Evolutionary conservation across 2,888 invertebrate genomes (phyloP), one percentile per base, ranked within the genome.

Genomic region (Eristalis tenax): DNA sequence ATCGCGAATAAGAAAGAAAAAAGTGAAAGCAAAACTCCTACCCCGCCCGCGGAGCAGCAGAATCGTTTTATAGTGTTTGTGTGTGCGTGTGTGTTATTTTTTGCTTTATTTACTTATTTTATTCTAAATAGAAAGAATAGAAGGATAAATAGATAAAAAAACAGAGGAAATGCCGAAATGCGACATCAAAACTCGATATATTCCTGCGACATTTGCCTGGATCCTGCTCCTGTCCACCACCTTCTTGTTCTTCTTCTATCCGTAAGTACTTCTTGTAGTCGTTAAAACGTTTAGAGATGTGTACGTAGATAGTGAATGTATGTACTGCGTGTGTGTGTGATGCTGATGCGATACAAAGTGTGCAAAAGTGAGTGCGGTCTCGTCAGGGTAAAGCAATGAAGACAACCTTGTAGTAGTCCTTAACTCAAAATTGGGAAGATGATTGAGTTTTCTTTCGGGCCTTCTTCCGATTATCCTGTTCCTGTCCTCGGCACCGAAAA

Each of bases 121-220:
- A 59, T 66, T 73, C 56, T 32, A 56, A 64, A 75, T 73, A 78
- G 75, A 68, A 83, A 50, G 18, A 32, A 85, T 38, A 73, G 75
- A 79, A 65, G 81, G 88, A 66, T 70, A 88, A 85, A 78, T 66
- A 71, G 73, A 79, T 77, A 88, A 83, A 89, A 75, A 77, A 88
- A 82, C 88, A 76, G 79, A 71, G 88, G 90, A 90, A 90, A 98
- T 98, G 98, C 97, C 98, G 96, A 97, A 97, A 97, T 98, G 98
- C 95, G 98, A 98, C 95, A 96, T 97, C 94, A 97, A 97, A 94
- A 98, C 98, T 94, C 97, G 98, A 95, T 98, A 97, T 94, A 96
- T 99, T 95, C 99, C 99, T 94, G 99, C 99, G 94, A 97, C 98
- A 93, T 98, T 98, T 95, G 99, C 99, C 93, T 99, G 99, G 99